These are phyloP conservation scores for Danionella cerebrum DNA, from an alignment of 2,113 vertebrate genomes.

Conservation along the genomic window DNA sequence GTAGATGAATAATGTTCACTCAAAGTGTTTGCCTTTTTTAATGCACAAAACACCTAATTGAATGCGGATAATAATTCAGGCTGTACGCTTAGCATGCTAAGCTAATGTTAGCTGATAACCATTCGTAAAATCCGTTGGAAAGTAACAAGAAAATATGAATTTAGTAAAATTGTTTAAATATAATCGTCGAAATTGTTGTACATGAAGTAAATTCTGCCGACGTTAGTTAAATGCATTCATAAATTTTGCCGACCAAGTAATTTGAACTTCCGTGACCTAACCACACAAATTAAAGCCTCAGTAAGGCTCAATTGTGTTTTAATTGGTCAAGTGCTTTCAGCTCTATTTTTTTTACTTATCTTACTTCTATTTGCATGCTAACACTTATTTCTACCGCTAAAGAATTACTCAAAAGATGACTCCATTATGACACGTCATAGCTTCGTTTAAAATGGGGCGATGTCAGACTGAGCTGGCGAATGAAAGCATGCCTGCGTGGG, in stretches of 20 bases:
- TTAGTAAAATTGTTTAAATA: not conserved
- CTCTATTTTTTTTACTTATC: not conserved
- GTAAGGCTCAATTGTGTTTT: not conserved
- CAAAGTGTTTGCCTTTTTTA: too few species aligned
- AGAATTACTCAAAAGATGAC: slow-evolving; percentile 17
- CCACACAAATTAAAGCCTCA: not conserved
- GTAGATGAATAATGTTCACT: too few species aligned
- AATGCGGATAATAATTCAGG: not conserved
- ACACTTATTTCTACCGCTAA: not conserved
- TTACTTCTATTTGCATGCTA: not conserved
- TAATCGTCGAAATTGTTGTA: not conserved
- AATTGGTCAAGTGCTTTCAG: not conserved
- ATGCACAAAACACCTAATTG: too few species aligned
- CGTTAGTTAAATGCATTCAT: too few species aligned
- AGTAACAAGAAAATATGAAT: not conserved
- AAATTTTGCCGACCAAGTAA: too few species aligned
- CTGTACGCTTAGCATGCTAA: slow-evolving; percentile 3
- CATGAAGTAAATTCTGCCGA: too few species aligned
- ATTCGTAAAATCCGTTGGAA: too few species aligned
- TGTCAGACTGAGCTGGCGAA: slow-evolving; percentile 3
- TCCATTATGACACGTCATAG: slow-evolving; percentile 33
- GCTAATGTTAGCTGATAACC: slow-evolving; percentile 16
- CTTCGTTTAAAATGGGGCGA: slow-evolving; percentile 37
- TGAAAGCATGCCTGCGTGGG: not conserved
- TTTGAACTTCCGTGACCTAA: not conserved